Evolutionary conservation across 1,140 invertebrate genomes (phyloP), one percentile per base, ranked within the genome.

Genomic region (Brachionus sp.): DNA sequence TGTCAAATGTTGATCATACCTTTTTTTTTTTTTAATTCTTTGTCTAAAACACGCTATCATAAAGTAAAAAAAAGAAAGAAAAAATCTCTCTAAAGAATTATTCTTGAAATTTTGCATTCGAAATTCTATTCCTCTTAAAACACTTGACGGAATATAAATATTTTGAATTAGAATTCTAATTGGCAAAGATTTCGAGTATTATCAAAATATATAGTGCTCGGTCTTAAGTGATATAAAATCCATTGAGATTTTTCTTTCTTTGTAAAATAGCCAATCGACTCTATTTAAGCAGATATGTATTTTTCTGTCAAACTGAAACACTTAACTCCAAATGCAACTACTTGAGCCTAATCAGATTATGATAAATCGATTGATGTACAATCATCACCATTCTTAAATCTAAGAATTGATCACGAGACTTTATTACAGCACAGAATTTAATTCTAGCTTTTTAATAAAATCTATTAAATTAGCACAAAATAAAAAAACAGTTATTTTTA

Each of bases 111-210:
- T 42, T 42, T 19, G 50, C 50, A 57, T 57, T 57, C n/a, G 19
- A 57, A 57, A 57, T 25, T 25, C 6, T n/a, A 50, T 5, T 57
- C 19, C 19, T 57, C 50, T 57, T 19, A 57, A 9, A 75, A 35
- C 70, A 75, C 70, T 75, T 75, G 42, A 44, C 25, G 44, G 70
- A 75, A 46, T 75, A 46, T 23, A 75, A 19, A 50, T 75, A 46
- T 75, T 2, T 25, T 12, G 23, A 44, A 73, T 39, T 73, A 23
- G 29, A 75, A 3, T 46, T 25, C 37, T 44, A 46, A 75, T 39
- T 23, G 39, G 25, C 23, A 25, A 75, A 46, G 23, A 46, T 44
- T 13, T 46, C 25, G 25, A 75, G 70, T 50, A 75, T 70, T 70
- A 23, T 70, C 66, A 70, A 39, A 42, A 70, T 70, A 29, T 29